Conservation (phyloP, 2,113 vertebrate genomes). For the Phyllostomus discolor region DNA sequence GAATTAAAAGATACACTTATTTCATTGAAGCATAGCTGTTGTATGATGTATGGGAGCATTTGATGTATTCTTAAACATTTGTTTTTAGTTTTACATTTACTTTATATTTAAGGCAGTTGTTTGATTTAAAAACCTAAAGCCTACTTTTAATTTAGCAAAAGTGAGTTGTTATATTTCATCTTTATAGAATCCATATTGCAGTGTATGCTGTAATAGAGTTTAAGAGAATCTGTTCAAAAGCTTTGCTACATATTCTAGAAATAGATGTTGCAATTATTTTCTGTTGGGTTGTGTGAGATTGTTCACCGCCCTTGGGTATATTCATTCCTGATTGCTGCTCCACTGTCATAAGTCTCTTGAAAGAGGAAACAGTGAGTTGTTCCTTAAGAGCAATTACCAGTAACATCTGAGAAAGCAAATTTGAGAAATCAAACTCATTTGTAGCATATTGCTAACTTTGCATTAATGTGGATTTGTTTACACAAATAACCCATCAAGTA, state of each 20-base stretch:
- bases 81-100: not conserved
- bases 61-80: not conserved
- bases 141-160: conserved; percentile 48
- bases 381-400: conserved; percentile 34
- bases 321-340: conserved; percentile 31
- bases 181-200: conserved; percentile 37
- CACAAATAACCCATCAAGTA: conserved; percentile 56
- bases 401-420: conserved; percentile 50
- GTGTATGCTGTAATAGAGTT: not conserved
- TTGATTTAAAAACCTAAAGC: conserved; percentile 35
- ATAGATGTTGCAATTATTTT: conserved; percentile 35
- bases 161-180: not conserved
- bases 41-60: not conserved
- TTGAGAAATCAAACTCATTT: conserved; percentile 38
- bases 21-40: not conserved
- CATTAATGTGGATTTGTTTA: conserved; percentile 41
- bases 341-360: conserved; percentile 1
- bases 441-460: conserved; percentile 41
- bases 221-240: conserved; percentile 38
- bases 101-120: conserved; percentile 39
- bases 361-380: conserved; percentile 38
- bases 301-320: not conserved
- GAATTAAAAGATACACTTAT: not conserved
- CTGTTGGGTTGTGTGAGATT: not conserved
- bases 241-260: conserved; percentile 25